A percentile compares a stretch with the other conserved stretches of the same genome.
phyloP scores from a whole-genome alignment of 2,888 invertebrate species.

The Tipula helvola region DNA sequence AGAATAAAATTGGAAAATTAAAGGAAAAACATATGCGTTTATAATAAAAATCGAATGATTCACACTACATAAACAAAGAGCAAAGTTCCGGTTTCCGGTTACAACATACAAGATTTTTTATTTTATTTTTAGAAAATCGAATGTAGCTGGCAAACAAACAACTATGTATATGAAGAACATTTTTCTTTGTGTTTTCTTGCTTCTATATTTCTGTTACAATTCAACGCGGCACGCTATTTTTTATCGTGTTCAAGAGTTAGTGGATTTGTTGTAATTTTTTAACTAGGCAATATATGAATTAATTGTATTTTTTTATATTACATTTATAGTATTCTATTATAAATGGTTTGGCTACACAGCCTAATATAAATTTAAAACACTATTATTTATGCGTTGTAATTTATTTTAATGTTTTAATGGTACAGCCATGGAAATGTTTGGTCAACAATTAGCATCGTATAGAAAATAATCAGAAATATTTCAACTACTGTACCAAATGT shows the following conservation, averaged over 20 bases:
- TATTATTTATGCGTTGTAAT: background rate
- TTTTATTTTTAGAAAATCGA: background rate
- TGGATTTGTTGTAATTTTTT: background rate
- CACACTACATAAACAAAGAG: constrained; percentile 16
- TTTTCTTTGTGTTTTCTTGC: background rate
- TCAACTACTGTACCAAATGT: background rate
- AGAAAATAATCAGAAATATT: background rate
- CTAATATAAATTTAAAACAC: background rate
- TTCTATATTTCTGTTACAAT: background rate
- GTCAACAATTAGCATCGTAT: background rate
- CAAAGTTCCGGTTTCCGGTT: constrained; percentile 14
- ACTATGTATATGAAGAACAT: background rate
- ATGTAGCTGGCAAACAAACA: background rate
- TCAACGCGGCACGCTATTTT: background rate
- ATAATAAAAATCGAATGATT: constrained; percentile 11
- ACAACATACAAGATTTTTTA: background rate
- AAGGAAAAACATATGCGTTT: background rate
- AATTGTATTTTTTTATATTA: background rate
- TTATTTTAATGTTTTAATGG: background rate
- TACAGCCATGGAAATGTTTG: background rate
- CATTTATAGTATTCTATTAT: background rate
- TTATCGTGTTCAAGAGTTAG: background rate
- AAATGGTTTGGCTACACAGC: background rate
- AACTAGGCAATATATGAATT: background rate
- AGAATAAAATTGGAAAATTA: background rate